Evolutionary conservation across 2,113 vertebrate species (phyloP), one percentile per base, ranked within the genome.

Genomic region (Campylomormyrus tamandua): DNA sequence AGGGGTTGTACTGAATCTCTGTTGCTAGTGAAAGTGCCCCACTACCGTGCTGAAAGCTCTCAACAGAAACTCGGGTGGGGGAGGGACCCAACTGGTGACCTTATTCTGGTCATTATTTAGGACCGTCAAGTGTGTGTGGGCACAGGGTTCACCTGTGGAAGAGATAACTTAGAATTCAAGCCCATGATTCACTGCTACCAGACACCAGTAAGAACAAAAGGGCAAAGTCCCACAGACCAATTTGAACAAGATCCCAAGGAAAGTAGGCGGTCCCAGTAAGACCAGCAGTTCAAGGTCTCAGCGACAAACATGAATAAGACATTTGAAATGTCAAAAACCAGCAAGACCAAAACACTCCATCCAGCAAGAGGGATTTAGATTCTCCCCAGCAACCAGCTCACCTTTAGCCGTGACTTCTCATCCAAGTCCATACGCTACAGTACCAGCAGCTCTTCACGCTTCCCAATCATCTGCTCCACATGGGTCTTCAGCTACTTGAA

Each of bases 401-500:
- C 21, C 35, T 56, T 84, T 27, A 89, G 21, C 89, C 42, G 21
- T 10, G 10, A 21, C 42, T 58, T 8, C 53, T 56, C 45, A 87
- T 39, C 48, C 45, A 87, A 77, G 48, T 21, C 9, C 46, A 42
- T 80, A 80, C 2, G 35, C 53, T 42, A 77, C 4, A 1, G 5
- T 46, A 87, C 27, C 83, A 84, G 24, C 19, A 24, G 39, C 45
- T 46, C 9, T 24, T 84, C 39, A n/a, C n/a, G 10, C 53, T 10
- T 24, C 42, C 83, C 52, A 77, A 70, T 89, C 85, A 83, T 35
- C 89, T 83, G 85, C 48, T 49, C 48, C 48, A 88, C 89, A 88
- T 90, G 89, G 90, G 13, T 49, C 46, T 77, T 88, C 74, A 91
- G 80, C 62, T 70, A 83, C 50, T 87, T 88, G 66, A 88, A 31